Conservation (phyloP, 2,888 invertebrate genomes). For the Ophonus ardosiacus region DNA sequence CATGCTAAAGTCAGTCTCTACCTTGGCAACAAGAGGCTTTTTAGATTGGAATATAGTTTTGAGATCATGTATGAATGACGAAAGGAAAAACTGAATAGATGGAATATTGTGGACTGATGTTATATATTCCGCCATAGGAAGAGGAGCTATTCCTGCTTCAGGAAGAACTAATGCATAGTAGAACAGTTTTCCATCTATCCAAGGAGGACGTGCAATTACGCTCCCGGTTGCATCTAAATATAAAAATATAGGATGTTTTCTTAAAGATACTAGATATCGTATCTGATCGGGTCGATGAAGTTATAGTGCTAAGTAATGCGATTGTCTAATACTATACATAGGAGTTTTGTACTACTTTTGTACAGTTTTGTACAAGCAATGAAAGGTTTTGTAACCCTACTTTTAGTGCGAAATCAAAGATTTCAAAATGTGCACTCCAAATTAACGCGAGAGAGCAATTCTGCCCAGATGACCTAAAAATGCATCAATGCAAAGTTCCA, state of each 20-base stretch:
- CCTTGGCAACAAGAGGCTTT: not conserved
- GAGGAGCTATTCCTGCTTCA: not conserved
- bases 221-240: conserved; percentile 48
- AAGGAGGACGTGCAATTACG: not conserved
- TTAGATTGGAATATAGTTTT: not conserved
- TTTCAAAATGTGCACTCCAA: no score
- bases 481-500: no score
- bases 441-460: no score
- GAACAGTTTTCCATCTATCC: conserved; percentile 14
- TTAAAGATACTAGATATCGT: conserved; percentile 13
- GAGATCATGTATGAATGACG: not conserved
- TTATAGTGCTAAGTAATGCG: no score
- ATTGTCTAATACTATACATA: no score
- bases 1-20: conserved; percentile 29
- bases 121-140: conserved; percentile 9
- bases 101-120: conserved; percentile 27
- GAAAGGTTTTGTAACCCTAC: no score
- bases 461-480: no score
- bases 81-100: conserved; percentile 11
- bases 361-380: no score
- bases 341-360: no score
- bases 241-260: conserved; percentile 23
- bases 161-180: conserved; percentile 10
- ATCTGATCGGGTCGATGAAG: no score
- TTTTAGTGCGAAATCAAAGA: no score